Evolutionary conservation across 2,888 invertebrate genomes (phyloP).

Genomic region (Bruchidius siliquastri): DNA sequence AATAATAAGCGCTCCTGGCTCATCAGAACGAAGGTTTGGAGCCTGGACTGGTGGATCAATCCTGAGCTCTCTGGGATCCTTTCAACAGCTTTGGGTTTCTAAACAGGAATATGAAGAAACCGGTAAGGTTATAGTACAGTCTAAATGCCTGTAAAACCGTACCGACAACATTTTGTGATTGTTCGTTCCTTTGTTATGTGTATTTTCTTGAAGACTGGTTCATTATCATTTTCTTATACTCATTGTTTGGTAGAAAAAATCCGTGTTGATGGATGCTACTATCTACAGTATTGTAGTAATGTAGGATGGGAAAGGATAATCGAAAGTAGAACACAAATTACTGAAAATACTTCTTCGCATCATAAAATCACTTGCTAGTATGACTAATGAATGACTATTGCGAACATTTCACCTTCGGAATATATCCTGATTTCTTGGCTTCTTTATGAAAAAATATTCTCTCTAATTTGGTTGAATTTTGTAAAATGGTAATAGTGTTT

Average conservation of each 20-base stretch:
- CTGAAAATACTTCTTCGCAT: too few species aligned
- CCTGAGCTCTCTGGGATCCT: conserved; percentile 67
- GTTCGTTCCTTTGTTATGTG: neutral
- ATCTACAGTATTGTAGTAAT: too few species aligned
- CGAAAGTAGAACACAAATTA: too few species aligned
- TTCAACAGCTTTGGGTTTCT: conserved; percentile 75
- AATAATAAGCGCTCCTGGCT: conserved; percentile 60
- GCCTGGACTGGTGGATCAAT: conserved; percentile 76
- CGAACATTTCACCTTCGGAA: too few species aligned
- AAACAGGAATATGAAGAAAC: conserved; percentile 72
- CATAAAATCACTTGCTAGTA: too few species aligned
- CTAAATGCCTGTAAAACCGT: conserved; percentile 35
- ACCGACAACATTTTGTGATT: neutral
- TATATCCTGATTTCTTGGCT: too few species aligned
- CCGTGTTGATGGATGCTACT: too few species aligned
- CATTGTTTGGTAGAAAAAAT: neutral
- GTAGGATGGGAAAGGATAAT: too few species aligned
- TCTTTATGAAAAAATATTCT: too few species aligned
- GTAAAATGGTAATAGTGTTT: too few species aligned
- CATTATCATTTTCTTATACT: neutral
- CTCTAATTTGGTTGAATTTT: too few species aligned
- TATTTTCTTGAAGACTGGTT: neutral
- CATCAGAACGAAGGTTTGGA: conserved; percentile 63
- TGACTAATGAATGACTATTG: too few species aligned
- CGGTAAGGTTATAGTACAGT: conserved; percentile 54